Evolutionary conservation across 2,888 invertebrate species (phyloP).

Genomic region (Petrolisthes cinctipes): DNA sequence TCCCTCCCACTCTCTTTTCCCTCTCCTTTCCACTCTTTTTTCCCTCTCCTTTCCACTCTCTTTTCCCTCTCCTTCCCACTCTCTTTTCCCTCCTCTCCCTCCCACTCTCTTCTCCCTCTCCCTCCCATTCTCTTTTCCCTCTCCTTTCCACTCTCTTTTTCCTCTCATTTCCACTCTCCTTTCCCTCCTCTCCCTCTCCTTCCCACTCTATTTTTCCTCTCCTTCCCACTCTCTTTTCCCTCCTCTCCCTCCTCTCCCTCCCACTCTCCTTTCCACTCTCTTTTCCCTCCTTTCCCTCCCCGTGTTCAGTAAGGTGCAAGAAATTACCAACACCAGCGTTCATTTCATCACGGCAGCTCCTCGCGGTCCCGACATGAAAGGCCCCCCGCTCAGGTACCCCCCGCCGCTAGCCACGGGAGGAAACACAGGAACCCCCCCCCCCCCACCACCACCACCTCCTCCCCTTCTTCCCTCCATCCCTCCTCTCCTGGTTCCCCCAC

Average conservation of each 20-base stretch:
- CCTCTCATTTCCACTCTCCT: not conserved
- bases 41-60: not conserved
- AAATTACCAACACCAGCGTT: not conserved
- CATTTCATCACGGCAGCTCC: not conserved
- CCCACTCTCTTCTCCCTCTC: not conserved
- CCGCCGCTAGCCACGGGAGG: not conserved
- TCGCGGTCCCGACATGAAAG: not conserved
- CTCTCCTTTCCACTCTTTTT: too few relatives aligned
- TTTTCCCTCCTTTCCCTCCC: not conserved
- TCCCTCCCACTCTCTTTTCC: too few relatives aligned
- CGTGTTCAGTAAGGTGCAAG: too few relatives aligned
- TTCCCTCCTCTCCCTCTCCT: not conserved
- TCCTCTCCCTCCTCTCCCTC: not conserved
- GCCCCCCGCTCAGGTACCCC: not conserved
- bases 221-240: not conserved
- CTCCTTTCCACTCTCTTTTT: not conserved
- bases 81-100: not conserved
- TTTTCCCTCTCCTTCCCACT: not conserved
- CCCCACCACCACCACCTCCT: not conserved
- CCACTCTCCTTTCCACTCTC: not conserved
- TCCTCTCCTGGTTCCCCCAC: too few relatives aligned
- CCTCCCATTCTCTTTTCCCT: not conserved
- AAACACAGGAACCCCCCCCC: not conserved
- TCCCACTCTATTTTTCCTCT: not conserved
- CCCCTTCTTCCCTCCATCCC: not conserved